Conservation (phyloP, 2,797 vertebrate species). For the Petrocephalus schoutedeni region DNA sequence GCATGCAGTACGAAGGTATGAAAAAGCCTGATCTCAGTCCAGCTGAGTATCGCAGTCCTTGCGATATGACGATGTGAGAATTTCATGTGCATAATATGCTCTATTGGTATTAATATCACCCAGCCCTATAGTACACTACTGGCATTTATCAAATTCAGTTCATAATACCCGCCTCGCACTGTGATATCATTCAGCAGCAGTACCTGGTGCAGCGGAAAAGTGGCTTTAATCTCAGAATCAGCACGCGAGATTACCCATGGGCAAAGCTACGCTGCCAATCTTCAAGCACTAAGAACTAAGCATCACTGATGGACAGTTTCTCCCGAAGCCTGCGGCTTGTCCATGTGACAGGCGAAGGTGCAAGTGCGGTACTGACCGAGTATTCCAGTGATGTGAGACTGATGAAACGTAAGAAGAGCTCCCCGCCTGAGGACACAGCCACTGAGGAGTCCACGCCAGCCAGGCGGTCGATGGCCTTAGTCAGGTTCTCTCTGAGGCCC, state of each 20-base stretch:
- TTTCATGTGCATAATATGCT: no score
- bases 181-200: no score
- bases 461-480: constrained; percentile 72
- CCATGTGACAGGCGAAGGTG: neutral
- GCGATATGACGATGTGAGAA: no score
- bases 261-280: neutral
- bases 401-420: constrained; percentile 95
- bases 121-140: no score
- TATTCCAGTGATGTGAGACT: constrained; percentile 91
- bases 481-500: constrained; percentile 86
- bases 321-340: neutral
- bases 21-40: no score
- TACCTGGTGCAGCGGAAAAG: no score
- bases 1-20: no score
- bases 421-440: constrained; percentile 87
- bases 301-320: neutral
- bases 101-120: no score
- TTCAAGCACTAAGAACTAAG: neutral
- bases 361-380: constrained; percentile 55
- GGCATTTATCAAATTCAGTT: no score
- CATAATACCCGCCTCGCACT: no score
- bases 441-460: constrained; percentile 86
- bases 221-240: neutral
- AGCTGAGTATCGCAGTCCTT: no score
- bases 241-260: neutral